These are phyloP conservation scores for Fragum sueziense DNA, from an alignment of 2,888 invertebrate genomes.

Conservation along the genomic window DNA sequence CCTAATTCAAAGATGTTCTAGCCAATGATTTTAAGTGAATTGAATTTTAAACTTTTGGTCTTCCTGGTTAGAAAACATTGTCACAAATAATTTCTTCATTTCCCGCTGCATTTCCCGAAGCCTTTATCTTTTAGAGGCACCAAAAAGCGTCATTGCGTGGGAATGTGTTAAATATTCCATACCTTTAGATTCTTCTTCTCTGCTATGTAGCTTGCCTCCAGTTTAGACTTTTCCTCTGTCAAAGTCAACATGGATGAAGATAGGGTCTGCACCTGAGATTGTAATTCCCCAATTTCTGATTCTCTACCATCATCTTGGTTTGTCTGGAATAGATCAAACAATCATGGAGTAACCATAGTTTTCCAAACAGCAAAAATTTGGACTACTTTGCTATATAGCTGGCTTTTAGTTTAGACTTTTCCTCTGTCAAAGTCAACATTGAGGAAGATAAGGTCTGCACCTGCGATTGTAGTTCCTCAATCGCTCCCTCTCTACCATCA, in stretches of 20 bases:
- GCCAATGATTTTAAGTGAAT: no score
- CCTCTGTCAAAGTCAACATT: conserved; percentile 90
- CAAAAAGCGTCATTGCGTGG: neutral
- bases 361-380: no score
- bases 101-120: neutral
- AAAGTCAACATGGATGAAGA: conserved; percentile 87
- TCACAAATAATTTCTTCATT: neutral
- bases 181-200: conserved; percentile 83
- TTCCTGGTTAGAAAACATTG: no score
- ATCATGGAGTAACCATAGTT: no score
- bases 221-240: conserved; percentile 91
- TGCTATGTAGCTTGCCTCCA: conserved; percentile 92
- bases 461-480: conserved; percentile 66
- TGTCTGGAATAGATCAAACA: no score
- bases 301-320: neutral
- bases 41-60: no score
- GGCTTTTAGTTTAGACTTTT: conserved; percentile 93
- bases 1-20: no score
- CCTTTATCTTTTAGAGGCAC: neutral
- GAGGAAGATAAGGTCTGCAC: conserved; percentile 82
- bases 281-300: conserved; percentile 46
- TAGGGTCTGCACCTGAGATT: conserved; percentile 78
- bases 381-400: conserved; percentile 88
- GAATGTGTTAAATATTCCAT: neutral
- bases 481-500: no score